These are phyloP conservation scores for Spodoptera picta DNA, from an alignment of 2,888 invertebrate genomes.

Conservation along the genomic window DNA sequence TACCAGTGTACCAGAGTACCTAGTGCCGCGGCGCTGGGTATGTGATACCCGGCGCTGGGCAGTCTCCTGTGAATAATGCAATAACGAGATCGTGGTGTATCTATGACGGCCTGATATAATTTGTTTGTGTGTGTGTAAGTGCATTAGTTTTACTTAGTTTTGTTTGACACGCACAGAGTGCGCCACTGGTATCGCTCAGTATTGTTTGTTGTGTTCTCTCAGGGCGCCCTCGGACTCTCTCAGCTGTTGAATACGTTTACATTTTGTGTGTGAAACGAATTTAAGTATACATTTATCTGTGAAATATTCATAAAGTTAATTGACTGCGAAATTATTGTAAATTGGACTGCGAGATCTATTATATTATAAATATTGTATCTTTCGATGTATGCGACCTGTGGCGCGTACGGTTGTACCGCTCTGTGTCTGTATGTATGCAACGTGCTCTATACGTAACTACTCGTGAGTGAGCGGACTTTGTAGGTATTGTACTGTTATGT, in stretches of 20 bases:
- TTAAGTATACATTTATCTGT: conserved; percentile 50
- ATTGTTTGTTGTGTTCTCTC: not conserved
- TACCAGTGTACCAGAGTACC: no score
- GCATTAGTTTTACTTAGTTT: conserved; percentile 41
- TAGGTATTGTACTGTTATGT: conserved; percentile 12
- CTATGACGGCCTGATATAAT: conserved; percentile 36
- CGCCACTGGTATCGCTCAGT: not conserved
- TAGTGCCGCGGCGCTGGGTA: no score
- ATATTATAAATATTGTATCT: conserved; percentile 33
- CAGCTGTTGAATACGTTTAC: conserved; percentile 7
- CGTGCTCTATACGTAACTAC: conserved; percentile 32
- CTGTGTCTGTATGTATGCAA: not conserved
- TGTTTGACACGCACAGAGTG: conserved; percentile 26
- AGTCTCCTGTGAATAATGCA: conserved; percentile 50
- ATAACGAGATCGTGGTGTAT: conserved; percentile 46
- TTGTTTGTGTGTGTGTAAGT: conserved; percentile 36
- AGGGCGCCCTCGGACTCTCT: conserved; percentile 27
- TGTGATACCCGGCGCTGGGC: no score
- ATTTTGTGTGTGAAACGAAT: conserved; percentile 46
- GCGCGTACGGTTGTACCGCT: conserved; percentile 5
- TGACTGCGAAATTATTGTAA: conserved; percentile 35
- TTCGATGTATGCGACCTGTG: conserved; percentile 10
- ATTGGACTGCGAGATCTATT: conserved; percentile 38
- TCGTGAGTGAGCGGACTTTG: conserved; percentile 12
- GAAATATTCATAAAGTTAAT: conserved; percentile 34